phyloP scores from a whole-genome alignment of 2,113 vertebrate species.

The Silurus meridionalis region DNA sequence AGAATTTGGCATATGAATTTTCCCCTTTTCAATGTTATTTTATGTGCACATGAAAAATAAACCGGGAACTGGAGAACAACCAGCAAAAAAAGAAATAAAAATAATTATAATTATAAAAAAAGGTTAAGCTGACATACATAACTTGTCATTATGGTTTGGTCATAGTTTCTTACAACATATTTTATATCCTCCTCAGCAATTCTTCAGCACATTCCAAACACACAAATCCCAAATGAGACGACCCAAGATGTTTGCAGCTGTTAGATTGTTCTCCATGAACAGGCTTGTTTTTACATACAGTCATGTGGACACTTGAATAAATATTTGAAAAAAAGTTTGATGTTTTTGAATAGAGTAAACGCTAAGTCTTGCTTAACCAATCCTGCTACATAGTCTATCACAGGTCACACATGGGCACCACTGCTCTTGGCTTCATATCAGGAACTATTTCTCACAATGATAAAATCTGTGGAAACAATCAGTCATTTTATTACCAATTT shows the following conservation, averaged over 20 bases:
- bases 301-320: constrained; percentile 47
- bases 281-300: constrained; percentile 54
- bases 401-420: neutral
- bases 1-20: no score
- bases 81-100: neutral
- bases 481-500: neutral
- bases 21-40: neutral
- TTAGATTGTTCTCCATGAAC: constrained; percentile 43
- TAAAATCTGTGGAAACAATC: neutral
- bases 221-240: neutral
- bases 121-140: neutral
- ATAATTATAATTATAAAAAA: neutral
- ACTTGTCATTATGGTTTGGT: neutral
- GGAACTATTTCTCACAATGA: neutral
- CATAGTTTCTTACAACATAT: neutral
- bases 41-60: neutral
- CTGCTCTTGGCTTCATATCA: neutral
- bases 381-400: neutral
- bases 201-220: neutral
- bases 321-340: neutral
- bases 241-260: constrained; percentile 12
- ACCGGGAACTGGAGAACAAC: neutral
- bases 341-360: constrained; percentile 26
- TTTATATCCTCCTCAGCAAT: neutral
- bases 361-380: neutral